A percentile compares a stretch with the other conserved stretches of the same genome.
phyloP scores from a whole-genome alignment of 1,140 invertebrate genomes.

The Brachionus angularis region DNA sequence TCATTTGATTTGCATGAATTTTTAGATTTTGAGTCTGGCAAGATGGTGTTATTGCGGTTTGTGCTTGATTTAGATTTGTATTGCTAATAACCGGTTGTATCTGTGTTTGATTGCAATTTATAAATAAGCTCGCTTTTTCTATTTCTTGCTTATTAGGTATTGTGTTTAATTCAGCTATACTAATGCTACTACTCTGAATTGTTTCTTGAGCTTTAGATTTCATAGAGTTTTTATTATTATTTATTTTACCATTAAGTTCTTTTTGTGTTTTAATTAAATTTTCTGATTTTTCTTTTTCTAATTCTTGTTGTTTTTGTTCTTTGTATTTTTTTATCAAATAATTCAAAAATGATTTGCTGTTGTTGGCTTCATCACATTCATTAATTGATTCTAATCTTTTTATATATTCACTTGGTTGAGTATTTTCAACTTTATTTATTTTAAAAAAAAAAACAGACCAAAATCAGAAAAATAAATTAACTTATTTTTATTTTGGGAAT shows the following conservation, averaged over 20 bases:
- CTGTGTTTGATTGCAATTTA: too few species aligned
- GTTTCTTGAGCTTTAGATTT: too few species aligned
- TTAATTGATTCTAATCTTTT: neutral
- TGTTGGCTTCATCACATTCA: neutral
- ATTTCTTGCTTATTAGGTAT: too few species aligned
- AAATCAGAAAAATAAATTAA: neutral
- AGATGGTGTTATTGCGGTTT: slow-evolving; percentile 7
- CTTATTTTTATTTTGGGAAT: too few species aligned
- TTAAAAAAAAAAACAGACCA: neutral
- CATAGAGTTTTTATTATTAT: neutral
- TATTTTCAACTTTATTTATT: slow-evolving; percentile 35
- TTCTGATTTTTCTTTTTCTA: neutral
- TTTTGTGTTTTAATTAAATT: neutral
- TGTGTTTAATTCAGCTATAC: too few species aligned
- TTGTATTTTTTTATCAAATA: slow-evolving; percentile 24
- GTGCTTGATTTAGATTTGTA: too few species aligned
- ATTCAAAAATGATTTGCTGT: slow-evolving; percentile 17
- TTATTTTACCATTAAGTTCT: neutral
- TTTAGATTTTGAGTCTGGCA: slow-evolving; percentile 6
- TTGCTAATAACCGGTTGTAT: too few species aligned
- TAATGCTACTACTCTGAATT: too few species aligned
- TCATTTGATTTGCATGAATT: neutral
- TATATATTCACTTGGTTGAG: slow-evolving; percentile 1
- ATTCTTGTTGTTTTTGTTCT: neutral
- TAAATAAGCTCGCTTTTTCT: too few species aligned